These are phyloP conservation scores for Choloepus didactylus DNA, from an alignment of 2,797 vertebrate genomes.

Conservation along the genomic window DNA sequence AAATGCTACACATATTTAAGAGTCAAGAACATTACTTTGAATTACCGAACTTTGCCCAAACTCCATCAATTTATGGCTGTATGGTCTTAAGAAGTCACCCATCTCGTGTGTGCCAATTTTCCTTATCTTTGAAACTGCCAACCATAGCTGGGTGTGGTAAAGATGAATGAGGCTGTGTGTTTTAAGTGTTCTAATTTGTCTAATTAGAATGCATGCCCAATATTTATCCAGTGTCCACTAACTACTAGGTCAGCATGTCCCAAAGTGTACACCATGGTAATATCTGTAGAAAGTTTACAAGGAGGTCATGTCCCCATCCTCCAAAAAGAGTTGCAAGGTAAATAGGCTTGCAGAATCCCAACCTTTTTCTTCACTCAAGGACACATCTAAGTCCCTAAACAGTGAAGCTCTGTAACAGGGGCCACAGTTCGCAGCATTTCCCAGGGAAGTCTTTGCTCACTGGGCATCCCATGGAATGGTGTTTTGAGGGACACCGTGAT, in stretches of 20 bases:
- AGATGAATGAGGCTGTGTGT: not conserved
- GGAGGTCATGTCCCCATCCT: not conserved
- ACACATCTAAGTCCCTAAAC: not conserved
- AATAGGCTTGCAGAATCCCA: not conserved
- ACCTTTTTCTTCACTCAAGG: not conserved
- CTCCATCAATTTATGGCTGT: not conserved
- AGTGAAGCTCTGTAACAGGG: not conserved
- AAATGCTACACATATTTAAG: conserved; percentile 29
- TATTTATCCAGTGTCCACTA: not conserved
- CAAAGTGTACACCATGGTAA: not conserved
- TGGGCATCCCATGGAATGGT: not conserved
- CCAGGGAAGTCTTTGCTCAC: not conserved
- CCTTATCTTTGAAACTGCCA: conserved; percentile 58
- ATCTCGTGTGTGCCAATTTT: not conserved
- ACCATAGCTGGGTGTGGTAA: not conserved
- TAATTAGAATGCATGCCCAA: not conserved
- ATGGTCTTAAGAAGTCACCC: not conserved
- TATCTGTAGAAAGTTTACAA: not conserved
- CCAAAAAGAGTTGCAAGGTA: not conserved
- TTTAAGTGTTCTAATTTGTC: not conserved
- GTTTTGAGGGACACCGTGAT: not conserved
- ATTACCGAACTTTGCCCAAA: conserved; percentile 16
- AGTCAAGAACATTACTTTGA: conserved; percentile 36
- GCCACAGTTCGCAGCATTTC: not conserved
- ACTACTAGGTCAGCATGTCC: not conserved